Base-by-base conservation (phyloP, 2,797 vertebrate genomes). In the Sciaenops ocellatus region DNA sequence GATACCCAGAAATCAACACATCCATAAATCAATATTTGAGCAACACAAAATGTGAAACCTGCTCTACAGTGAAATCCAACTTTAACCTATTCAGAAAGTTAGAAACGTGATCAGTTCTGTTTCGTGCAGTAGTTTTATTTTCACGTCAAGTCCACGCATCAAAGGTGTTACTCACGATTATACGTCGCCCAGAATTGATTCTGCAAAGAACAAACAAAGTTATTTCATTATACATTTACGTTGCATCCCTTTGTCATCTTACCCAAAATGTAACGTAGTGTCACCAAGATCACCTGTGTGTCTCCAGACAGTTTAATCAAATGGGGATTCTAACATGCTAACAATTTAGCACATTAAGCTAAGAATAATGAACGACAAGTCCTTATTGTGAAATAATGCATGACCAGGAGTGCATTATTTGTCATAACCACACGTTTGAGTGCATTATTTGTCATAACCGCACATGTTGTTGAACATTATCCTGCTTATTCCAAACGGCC, bases 171-270 rank as follows among this genome's bases (percentile, higher is more conserved):
- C 93, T 94, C 51, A 95, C 94, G 61, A 0, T 73, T 4, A 20
- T 95, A 95, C 0, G 56, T 87, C 44, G 77, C 16, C 95, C 94
- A 95, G 84, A 95, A 95, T 7, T 59, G 22, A 26, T 60, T 92
- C 94, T 95, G 89, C 71, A 79, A 55, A 71, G 76, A 83, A 54
- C 30, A 79, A 68, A 79, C 5, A 12, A 47, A 61, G n/a, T 17
- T 22, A 34, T n/a, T 60, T 52, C 2, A 17, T 20, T 8, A 6
- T 17, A 6, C 16, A 18, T 30, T n/a, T 28, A 9, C 7, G 34
- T 34, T 34, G 34, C 34, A 34, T 34, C 34, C 2, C 50, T 52
- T 52, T 13, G n/a, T 52, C 50, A 52, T 52, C n/a, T 4, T 3
- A 22, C 24, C 15, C 15, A 9, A 26, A 56, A 17, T 8, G 11